A percentile compares a stretch with the other conserved stretches of the same genome.
These are phyloP conservation scores for Mandrillus leucophaeus DNA, from an alignment of 2,113 vertebrate species.

Conservation along the genomic window DNA sequence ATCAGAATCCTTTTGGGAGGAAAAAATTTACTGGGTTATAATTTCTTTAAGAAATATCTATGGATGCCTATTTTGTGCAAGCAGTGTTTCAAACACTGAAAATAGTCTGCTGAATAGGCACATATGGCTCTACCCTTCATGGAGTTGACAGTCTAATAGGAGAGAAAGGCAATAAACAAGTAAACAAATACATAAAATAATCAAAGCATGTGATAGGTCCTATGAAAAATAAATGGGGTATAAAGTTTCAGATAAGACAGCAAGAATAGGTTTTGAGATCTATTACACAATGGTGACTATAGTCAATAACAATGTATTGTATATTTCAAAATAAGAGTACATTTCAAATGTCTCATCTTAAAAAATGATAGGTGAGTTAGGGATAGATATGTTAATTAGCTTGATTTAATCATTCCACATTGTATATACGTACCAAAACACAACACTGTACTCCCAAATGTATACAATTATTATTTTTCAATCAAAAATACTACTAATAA, in stretches of 20 bases:
- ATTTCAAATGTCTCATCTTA: not conserved
- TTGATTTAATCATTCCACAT: not conserved
- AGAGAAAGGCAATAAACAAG: constrained; percentile 10
- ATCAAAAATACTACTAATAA: not conserved
- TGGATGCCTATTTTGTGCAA: not conserved
- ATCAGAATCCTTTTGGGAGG: not conserved
- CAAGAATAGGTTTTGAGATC: not conserved
- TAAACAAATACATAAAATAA: constrained; percentile 39
- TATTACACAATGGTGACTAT: not conserved
- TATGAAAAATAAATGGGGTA: not conserved
- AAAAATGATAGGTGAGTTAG: not conserved
- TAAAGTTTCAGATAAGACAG: not conserved
- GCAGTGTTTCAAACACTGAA: not conserved
- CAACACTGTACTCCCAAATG: not conserved
- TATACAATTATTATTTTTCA: not conserved
- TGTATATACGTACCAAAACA: not conserved
- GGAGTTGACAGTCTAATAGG: not conserved
- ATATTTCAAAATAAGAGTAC: not conserved
- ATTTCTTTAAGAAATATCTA: not conserved
- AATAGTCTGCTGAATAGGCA: not conserved
- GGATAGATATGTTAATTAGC: not conserved
- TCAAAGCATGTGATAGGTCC: not conserved
- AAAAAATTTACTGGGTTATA: not conserved
- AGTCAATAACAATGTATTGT: not conserved
- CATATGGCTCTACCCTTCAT: not conserved